phyloP scores from a whole-genome alignment of 2,797 vertebrate species.

The Protosalanx chinensis region DNA sequence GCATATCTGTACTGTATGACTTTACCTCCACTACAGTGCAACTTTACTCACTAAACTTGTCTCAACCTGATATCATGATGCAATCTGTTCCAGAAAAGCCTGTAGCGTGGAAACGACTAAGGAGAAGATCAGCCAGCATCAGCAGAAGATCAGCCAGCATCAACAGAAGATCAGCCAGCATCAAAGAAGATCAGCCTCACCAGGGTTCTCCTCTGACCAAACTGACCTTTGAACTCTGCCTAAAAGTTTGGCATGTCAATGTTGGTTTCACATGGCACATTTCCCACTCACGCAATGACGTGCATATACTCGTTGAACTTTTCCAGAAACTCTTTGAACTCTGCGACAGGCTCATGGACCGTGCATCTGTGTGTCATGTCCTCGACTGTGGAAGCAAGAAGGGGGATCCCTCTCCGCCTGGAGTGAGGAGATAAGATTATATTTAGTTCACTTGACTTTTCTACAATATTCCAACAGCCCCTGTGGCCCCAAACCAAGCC shows the following conservation, averaged over 20 bases:
- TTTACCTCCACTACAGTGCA: neutral
- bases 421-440: neutral
- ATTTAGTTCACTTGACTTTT: neutral
- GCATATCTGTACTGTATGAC: too few species aligned
- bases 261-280: neutral
- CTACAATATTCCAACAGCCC: neutral
- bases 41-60: too few species aligned
- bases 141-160: conserved; percentile 14
- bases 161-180: neutral
- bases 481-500: neutral
- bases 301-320: conserved; percentile 90
- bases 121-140: neutral
- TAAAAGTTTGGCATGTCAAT: too few species aligned
- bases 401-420: conserved; percentile 80
- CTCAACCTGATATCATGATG: neutral
- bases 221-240: too few species aligned
- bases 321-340: conserved; percentile 77
- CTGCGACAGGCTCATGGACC: conserved; percentile 62
- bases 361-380: conserved; percentile 66
- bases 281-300: conserved; percentile 83
- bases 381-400: conserved; percentile 63
- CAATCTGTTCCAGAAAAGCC: conserved; percentile 8
- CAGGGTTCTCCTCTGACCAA: too few species aligned
- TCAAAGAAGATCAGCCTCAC: conserved; percentile 8
- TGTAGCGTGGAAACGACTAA: neutral